Evolutionary conservation across 2,888 invertebrate species (phyloP).

Genomic region (Phortica magna): DNA sequence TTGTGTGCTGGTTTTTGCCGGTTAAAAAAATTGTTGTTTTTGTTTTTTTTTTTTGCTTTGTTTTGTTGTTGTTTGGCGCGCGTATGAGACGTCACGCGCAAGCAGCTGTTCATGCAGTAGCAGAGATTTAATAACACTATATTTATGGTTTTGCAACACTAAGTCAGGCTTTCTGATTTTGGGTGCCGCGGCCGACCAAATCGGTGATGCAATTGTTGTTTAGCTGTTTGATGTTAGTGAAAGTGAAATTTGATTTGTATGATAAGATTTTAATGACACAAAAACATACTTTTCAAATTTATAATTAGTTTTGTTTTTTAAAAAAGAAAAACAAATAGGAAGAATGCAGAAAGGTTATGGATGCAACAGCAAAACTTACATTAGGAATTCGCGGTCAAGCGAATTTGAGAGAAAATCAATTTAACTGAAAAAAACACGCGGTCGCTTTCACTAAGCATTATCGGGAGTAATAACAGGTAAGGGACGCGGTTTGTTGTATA

Average conservation of each 20-base stretch:
- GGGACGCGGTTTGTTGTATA: no score
- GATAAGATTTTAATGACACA: background rate
- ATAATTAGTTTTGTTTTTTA: background rate
- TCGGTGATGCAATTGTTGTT: conserved; percentile 26
- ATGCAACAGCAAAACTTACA: background rate
- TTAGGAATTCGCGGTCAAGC: background rate
- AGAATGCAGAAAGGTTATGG: background rate
- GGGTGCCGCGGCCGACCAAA: background rate
- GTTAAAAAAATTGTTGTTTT: conserved; percentile 52
- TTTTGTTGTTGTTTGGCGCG: conserved; percentile 22
- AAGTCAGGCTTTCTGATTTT: background rate
- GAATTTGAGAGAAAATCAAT: background rate
- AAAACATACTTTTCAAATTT: background rate
- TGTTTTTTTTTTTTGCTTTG: background rate
- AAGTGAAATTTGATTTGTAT: background rate
- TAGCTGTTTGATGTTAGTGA: conserved; percentile 17
- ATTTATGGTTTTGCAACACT: background rate
- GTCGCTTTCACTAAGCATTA: background rate
- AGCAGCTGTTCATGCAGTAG: conserved; percentile 5
- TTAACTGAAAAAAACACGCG: background rate
- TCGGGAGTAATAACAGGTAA: background rate
- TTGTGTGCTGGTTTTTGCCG: conserved; percentile 61
- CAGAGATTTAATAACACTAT: background rate
- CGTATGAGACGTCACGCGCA: background rate
- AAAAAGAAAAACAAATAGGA: background rate